These are phyloP conservation scores for Ophioderma brevispina DNA, from an alignment of 35 echinoderm and acorn worm genomes.

Conservation along the genomic window DNA sequence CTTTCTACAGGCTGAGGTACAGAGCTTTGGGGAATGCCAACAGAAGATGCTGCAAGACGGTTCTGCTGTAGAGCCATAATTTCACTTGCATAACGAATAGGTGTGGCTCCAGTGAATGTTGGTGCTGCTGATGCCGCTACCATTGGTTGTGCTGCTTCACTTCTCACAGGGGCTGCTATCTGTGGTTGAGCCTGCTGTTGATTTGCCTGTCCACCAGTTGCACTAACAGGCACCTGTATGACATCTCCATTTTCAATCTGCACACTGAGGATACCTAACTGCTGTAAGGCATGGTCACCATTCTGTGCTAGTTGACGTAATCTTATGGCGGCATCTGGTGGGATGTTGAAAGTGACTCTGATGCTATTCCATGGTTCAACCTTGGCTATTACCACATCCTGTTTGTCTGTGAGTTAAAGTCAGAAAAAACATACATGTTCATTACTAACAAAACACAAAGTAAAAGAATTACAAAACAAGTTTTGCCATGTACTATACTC, in stretches of 20 bases:
- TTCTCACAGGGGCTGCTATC: neutral
- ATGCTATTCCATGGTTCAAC: constrained; percentile 99
- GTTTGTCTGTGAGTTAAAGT: constrained; percentile 45
- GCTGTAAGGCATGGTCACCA: constrained; percentile 71
- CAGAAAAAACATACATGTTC: neutral
- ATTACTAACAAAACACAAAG: too few species aligned
- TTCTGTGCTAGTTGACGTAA: constrained; percentile 77
- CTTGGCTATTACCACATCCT: constrained; percentile 43
- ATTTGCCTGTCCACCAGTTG: neutral
- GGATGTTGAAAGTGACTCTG: constrained; percentile 93
- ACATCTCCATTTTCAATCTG: constrained; percentile 84
- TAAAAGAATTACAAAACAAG: too few species aligned
- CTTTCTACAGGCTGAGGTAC: neutral
- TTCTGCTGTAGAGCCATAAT: neutral
- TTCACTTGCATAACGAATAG: neutral
- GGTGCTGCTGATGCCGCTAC: constrained; percentile 26
- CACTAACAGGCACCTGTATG: constrained; percentile 43
- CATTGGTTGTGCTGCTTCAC: constrained; percentile 20
- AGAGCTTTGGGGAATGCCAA: neutral
- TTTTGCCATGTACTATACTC: too few species aligned
- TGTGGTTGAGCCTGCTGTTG: constrained; percentile 25
- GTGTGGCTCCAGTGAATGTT: constrained; percentile 5
- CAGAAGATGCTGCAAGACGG: too few species aligned
- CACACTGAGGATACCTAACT: constrained; percentile 91
- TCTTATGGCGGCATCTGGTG: constrained; percentile 78